Evolutionary conservation across 2,113 vertebrate genomes (phyloP).

Genomic region (Meles meles): DNA sequence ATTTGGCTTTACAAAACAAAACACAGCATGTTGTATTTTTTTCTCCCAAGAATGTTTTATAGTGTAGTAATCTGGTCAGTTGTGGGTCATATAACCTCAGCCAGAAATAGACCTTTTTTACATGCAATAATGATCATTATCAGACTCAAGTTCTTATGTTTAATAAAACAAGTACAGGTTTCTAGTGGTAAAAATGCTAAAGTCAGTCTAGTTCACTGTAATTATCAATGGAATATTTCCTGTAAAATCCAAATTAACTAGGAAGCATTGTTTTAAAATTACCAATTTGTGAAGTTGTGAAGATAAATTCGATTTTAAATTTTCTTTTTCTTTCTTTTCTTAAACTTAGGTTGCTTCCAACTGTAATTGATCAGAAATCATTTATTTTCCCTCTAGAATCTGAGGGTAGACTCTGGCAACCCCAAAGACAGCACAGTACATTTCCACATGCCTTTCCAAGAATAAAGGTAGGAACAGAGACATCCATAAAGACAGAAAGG

Average conservation of each 20-base stretch:
- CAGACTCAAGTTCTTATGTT: constrained; percentile 1
- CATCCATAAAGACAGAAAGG: neutral
- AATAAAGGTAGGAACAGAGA: constrained; percentile 82
- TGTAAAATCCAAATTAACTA: constrained; percentile 26
- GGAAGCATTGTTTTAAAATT: constrained; percentile 19
- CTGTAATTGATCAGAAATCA: constrained; percentile 73
- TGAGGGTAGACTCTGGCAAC: constrained; percentile 46
- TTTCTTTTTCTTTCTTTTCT: constrained; percentile 28
- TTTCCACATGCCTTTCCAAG: constrained; percentile 55
- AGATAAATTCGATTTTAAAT: constrained; percentile 9
- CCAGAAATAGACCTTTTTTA: neutral
- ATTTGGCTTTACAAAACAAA: constrained; percentile 52
- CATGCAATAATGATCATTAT: neutral
- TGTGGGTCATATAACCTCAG: neutral
- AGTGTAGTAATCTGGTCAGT: neutral
- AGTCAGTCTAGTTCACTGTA: neutral
- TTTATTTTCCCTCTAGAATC: constrained; percentile 74
- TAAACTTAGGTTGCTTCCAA: constrained; percentile 79
- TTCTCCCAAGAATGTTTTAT: constrained; percentile 22
- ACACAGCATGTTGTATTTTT: neutral
- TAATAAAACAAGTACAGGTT: constrained; percentile 37
- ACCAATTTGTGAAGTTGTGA: neutral
- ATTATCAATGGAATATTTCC: neutral
- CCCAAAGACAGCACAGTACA: neutral
- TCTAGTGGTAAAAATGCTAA: neutral